Conservation (phyloP, 1,140 invertebrate species). For the Pissodes strobi region DNA sequence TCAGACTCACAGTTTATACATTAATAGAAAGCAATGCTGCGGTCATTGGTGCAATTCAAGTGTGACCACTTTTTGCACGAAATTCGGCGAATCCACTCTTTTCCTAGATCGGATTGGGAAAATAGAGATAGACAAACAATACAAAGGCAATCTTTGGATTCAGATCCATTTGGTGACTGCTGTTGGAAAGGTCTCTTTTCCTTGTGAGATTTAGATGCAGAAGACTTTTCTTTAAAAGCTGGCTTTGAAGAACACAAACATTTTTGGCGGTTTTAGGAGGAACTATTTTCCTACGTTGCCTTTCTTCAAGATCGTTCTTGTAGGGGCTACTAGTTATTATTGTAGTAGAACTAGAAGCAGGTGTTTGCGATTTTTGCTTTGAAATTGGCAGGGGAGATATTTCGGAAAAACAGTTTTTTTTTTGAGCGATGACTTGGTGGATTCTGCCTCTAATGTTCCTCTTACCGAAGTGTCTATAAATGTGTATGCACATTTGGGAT, state of each 20-base stretch:
- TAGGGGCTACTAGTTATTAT: too few relatives aligned
- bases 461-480: background rate
- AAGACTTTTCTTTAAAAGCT: background rate
- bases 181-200: background rate
- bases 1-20: background rate
- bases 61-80: background rate
- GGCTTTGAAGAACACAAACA: background rate
- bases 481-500: background rate
- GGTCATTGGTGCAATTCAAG: too few relatives aligned
- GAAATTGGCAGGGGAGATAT: background rate
- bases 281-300: background rate
- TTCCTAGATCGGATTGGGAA: background rate
- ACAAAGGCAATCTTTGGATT: background rate
- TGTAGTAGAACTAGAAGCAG: background rate
- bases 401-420: background rate
- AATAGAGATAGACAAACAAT: background rate
- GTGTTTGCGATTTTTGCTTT: background rate
- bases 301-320: background rate
- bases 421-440: background rate
- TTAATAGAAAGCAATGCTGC: background rate
- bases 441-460: background rate
- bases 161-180: background rate
- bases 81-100: background rate
- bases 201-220: background rate
- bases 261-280: too few relatives aligned